phyloP scores from a whole-genome alignment of 2,113 vertebrate genomes.

The Cranoglanis bouderius region DNA sequence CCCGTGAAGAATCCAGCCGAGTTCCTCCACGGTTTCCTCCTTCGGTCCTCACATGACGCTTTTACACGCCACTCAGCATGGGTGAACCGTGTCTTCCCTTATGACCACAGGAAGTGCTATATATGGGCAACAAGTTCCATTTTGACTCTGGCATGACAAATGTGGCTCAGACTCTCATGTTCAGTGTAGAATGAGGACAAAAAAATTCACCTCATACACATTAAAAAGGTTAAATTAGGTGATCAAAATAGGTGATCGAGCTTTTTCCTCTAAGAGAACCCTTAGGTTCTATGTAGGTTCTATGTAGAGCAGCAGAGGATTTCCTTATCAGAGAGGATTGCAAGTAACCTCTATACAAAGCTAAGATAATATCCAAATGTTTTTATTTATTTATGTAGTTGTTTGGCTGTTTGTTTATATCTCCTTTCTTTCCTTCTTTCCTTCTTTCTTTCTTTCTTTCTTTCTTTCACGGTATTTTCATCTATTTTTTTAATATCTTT shows the following conservation, averaged over 20 bases:
- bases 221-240: neutral
- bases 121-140: neutral
- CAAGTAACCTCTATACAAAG: neutral
- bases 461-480: neutral
- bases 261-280: neutral
- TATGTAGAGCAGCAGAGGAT: neutral
- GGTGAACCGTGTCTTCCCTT: conserved; percentile 56
- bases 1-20: conserved; percentile 52
- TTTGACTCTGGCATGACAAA: neutral
- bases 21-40: conserved; percentile 47
- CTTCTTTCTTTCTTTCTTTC: neutral
- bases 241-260: neutral
- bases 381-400: neutral
- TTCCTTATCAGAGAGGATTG: neutral
- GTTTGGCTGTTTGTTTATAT: neutral
- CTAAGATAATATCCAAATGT: neutral
- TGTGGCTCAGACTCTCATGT: neutral
- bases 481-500: neutral
- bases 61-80: conserved; percentile 63
- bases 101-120: conserved; percentile 58
- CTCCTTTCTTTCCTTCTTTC: neutral
- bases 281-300: neutral
- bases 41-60: conserved; percentile 45
- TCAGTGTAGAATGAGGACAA: neutral
- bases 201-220: neutral